A percentile compares a stretch with the other conserved stretches of the same genome.
Evolutionary conservation across 92 coral and sea anemone genomes (phyloP).

Genomic region (Chrysogorgia sp.): DNA sequence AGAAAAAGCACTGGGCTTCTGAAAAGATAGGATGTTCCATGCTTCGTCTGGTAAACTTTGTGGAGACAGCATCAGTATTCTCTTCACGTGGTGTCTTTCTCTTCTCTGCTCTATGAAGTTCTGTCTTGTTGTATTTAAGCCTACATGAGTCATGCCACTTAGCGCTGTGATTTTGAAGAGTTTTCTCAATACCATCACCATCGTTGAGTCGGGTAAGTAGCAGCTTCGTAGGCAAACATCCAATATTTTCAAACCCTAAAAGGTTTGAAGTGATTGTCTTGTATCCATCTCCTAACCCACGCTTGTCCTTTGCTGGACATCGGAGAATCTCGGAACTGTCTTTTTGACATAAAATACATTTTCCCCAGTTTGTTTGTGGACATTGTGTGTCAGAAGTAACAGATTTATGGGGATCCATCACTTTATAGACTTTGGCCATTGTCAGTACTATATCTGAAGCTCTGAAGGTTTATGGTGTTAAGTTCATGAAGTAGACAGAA

Average conservation of each 20-base stretch:
- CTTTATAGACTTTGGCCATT: too few species aligned
- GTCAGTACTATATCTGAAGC: too few species aligned
- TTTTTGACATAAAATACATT: too few species aligned
- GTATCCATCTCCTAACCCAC: too few species aligned
- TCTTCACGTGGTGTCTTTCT: slow-evolving; percentile 48
- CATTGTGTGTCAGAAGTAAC: too few species aligned
- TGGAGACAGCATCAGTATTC: neutral
- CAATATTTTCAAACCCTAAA: slow-evolving; percentile 8
- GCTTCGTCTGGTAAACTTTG: slow-evolving; percentile 45
- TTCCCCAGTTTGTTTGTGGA: too few species aligned
- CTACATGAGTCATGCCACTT: slow-evolving; percentile 55
- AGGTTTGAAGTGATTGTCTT: too few species aligned
- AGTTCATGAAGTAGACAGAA: too few species aligned
- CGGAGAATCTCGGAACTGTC: too few species aligned
- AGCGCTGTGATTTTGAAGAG: slow-evolving; percentile 46
- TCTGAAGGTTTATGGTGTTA: too few species aligned
- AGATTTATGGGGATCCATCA: too few species aligned
- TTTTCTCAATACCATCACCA: slow-evolving; percentile 61
- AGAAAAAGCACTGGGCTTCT: slow-evolving; percentile 46
- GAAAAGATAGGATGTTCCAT: slow-evolving; percentile 1
- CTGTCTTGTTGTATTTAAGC: slow-evolving; percentile 60
- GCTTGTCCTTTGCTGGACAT: too few species aligned
- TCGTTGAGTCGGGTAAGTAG: slow-evolving; percentile 26
- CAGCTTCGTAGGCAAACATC: slow-evolving; percentile 28
- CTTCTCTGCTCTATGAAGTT: slow-evolving; percentile 62